These are phyloP conservation scores for Bombus superbus DNA, from an alignment of 1,140 invertebrate species.

Conservation along the genomic window DNA sequence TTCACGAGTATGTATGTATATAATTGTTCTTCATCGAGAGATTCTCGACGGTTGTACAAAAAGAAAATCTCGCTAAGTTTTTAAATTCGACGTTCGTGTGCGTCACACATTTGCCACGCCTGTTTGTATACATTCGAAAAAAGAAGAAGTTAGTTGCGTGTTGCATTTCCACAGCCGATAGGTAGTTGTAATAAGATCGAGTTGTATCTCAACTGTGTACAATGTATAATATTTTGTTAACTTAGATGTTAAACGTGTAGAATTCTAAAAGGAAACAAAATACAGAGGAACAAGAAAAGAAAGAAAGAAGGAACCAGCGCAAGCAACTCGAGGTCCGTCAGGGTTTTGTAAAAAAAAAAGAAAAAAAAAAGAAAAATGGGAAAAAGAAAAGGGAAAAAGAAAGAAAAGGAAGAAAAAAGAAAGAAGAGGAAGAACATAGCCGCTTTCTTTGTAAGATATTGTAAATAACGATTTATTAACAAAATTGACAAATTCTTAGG, in stretches of 20 bases:
- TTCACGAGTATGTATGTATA: constrained; percentile 36
- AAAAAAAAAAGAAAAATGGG: constrained; percentile 10
- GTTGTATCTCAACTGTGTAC: constrained; percentile 72
- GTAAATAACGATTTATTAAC: constrained; percentile 83
- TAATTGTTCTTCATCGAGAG: constrained; percentile 14
- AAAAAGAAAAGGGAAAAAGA: constrained; percentile 69
- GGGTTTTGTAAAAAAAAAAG: constrained; percentile 77
- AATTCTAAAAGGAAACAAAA: constrained; percentile 58
- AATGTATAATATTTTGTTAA: constrained; percentile 75
- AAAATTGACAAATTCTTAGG: constrained; percentile 81
- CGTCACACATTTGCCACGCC: constrained; percentile 7
- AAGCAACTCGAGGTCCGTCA: constrained; percentile 72
- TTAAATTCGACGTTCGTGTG: constrained; percentile 34
- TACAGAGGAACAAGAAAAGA: constrained; percentile 7
- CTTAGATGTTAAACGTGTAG: constrained; percentile 76
- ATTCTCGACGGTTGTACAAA: constrained; percentile 35
- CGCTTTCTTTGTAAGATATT: constrained; percentile 83
- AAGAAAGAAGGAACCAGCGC: constrained; percentile 44
- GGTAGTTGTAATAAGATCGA: constrained; percentile 52
- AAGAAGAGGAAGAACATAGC: constrained; percentile 76
- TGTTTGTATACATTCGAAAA: constrained; percentile 28
- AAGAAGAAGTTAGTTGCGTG: constrained; percentile 19
- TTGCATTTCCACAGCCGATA: constrained; percentile 32
- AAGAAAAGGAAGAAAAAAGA: constrained; percentile 62
- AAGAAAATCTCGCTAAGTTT: constrained; percentile 18